Conservation (phyloP, 2,888 invertebrate species). For the Suillia variegata region DNA sequence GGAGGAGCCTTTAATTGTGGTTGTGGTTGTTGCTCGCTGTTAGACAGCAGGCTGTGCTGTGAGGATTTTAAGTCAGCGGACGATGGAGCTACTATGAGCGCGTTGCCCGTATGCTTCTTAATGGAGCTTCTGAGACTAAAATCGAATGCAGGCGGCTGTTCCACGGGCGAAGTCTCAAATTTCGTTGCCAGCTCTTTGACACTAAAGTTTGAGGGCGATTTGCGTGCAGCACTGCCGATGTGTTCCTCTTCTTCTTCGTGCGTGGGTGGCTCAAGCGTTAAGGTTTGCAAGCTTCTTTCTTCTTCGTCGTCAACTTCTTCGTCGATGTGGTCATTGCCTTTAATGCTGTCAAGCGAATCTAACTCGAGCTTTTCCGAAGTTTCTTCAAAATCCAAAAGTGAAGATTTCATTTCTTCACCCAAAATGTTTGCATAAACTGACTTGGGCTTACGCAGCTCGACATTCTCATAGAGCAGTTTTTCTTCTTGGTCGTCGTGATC, state of each 20-base stretch:
- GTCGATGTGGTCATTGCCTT: constrained; percentile 59
- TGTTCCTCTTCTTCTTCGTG: not conserved
- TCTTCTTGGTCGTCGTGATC: constrained; percentile 48
- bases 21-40: constrained; percentile 15
- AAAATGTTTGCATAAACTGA: constrained; percentile 57
- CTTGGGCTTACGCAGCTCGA: constrained; percentile 57
- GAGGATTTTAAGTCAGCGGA: constrained; percentile 18
- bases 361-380: constrained; percentile 47
- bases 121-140: constrained; percentile 55
- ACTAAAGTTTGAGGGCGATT: constrained; percentile 62
- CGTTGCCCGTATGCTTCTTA: constrained; percentile 36
- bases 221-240: constrained; percentile 36
- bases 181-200: constrained; percentile 69
- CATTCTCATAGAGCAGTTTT: constrained; percentile 59
- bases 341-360: no score
- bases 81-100: constrained; percentile 29
- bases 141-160: constrained; percentile 65
- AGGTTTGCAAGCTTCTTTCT: constrained; percentile 12
- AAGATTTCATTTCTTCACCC: constrained; percentile 55
- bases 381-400: constrained; percentile 21
- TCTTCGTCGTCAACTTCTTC: constrained; percentile 33
- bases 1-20: not conserved
- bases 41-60: constrained; percentile 19
- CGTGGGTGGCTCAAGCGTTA: no score
- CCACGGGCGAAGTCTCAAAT: constrained; percentile 69